A percentile compares a stretch with the other conserved stretches of the same genome.
Conservation (phyloP, 2,797 vertebrate species). For the Liasis olivaceus region DNA sequence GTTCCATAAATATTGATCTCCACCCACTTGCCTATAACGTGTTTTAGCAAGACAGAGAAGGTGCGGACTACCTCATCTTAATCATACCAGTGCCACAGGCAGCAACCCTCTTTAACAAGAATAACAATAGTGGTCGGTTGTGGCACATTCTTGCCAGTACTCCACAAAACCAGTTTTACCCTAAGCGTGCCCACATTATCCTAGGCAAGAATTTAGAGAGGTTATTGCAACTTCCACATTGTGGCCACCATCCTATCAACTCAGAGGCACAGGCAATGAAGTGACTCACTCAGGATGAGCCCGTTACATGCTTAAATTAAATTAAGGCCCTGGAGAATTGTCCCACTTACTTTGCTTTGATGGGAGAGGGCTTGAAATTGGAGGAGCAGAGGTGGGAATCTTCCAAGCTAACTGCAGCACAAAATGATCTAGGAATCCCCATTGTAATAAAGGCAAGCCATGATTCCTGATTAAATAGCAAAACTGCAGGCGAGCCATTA, state of each 20-base stretch:
- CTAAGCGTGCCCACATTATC: background rate
- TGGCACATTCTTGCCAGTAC: background rate
- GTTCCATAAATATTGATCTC: background rate
- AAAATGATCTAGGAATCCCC: slow-evolving; percentile 1
- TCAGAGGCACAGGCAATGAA: background rate
- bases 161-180: background rate
- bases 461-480: slow-evolving; percentile 16
- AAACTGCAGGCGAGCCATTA: background rate
- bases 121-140: background rate
- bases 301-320: slow-evolving; percentile 12
- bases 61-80: background rate
- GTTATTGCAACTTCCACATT: accelerated
- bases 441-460: background rate
- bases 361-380: background rate
- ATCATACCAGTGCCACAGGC: background rate
- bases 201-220: background rate
- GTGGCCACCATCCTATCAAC: background rate
- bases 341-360: slow-evolving; percentile 7
- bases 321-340: slow-evolving; percentile 13
- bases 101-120: background rate
- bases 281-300: background rate
- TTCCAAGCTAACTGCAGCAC: background rate
- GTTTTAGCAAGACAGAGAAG: background rate
- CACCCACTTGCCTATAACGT: background rate
- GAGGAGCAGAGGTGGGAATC: background rate